Evolutionary conservation across 2,113 vertebrate genomes (phyloP).

Genomic region (Eidolon helvum): DNA sequence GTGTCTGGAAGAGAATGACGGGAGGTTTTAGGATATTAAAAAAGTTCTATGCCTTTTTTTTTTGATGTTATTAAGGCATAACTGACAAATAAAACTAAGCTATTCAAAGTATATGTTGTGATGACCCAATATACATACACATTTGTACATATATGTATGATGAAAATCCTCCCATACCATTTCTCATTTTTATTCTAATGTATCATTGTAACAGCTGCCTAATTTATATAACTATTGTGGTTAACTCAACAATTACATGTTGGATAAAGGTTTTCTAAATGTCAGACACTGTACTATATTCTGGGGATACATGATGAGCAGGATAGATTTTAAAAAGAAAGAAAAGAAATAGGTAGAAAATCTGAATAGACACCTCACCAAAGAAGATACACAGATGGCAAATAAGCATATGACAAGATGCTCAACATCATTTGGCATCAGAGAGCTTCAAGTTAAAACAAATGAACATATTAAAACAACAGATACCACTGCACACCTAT

Average conservation of each 20-base stretch:
- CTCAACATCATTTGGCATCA: not conserved
- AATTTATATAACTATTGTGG: not conserved
- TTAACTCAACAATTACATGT: not conserved
- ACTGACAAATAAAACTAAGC: not conserved
- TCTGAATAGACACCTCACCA: not conserved
- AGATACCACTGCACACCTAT: not conserved
- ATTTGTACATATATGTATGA: not conserved
- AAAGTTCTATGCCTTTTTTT: not conserved
- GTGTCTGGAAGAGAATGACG: not conserved
- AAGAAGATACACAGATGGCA: not conserved
- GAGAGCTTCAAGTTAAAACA: not conserved
- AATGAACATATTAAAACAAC: not conserved
- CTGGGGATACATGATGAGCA: not conserved
- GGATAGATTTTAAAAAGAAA: not conserved
- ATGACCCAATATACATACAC: not conserved
- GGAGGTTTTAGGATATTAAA: not conserved
- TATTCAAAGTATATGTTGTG: not conserved
- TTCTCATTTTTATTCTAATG: not conserved
- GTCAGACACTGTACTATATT: not conserved
- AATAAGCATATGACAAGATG: not conserved
- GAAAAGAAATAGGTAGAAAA: not conserved
- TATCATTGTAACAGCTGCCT: not conserved
- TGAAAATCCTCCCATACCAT: not conserved
- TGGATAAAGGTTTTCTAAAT: not conserved
- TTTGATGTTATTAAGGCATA: not conserved